These are phyloP conservation scores for Propithecus perrieri DNA, from an alignment of 2,797 vertebrate species.

Conservation along the genomic window DNA sequence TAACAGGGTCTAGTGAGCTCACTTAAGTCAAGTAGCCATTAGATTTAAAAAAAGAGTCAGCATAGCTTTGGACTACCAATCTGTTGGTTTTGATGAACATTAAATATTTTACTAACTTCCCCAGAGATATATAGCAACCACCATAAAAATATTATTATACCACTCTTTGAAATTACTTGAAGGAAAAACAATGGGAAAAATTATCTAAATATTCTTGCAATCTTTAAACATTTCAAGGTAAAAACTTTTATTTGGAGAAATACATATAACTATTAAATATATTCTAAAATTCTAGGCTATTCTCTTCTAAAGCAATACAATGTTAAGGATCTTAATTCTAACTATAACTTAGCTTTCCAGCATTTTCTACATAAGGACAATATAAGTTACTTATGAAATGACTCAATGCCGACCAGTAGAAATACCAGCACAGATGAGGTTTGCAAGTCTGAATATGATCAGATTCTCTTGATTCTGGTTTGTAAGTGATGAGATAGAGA, in stretches of 20 bases:
- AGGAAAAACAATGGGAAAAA: not conserved
- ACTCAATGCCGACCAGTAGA: not conserved
- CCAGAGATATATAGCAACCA: not conserved
- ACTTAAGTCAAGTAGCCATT: not conserved
- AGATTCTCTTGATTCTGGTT: not conserved
- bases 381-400: not conserved
- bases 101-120: constrained; percentile 4
- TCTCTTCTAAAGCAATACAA: not conserved
- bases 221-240: constrained; percentile 44
- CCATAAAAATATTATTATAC: not conserved
- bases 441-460: not conserved
- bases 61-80: not conserved
- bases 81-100: not conserved
- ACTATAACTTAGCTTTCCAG: not conserved
- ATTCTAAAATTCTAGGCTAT: not conserved
- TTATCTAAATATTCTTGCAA: constrained; percentile 18
- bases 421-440: not conserved
- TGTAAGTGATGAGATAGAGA: not conserved
- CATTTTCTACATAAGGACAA: not conserved
- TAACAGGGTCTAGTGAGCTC: not conserved
- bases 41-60: not conserved
- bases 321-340: not conserved
- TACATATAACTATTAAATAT: not conserved
- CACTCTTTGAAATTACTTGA: not conserved
- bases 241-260: constrained; percentile 12